Evolutionary conservation across 2,797 vertebrate species (phyloP).

Genomic region (Cirrhinus mrigala): DNA sequence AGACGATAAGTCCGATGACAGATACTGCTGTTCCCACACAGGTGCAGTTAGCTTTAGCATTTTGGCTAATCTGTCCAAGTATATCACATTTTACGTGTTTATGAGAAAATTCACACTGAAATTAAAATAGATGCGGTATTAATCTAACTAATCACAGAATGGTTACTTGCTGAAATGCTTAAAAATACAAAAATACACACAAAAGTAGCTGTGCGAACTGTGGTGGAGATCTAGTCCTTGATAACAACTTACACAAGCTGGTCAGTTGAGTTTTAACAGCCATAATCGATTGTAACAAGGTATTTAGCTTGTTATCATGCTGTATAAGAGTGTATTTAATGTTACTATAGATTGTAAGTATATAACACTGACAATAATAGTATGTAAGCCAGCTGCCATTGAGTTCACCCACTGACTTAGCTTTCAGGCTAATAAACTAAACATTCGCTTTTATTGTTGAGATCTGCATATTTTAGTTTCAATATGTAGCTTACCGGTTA

Average conservation of each 20-base stretch:
- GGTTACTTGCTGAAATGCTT: background rate
- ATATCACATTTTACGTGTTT: background rate
- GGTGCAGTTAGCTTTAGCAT: constrained; percentile 49
- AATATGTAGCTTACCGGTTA: constrained; percentile 50
- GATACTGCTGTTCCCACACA: constrained; percentile 25
- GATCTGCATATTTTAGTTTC: background rate
- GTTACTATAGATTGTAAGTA: background rate
- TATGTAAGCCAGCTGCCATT: constrained; percentile 10
- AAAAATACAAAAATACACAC: background rate
- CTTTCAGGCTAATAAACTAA: constrained; percentile 19
- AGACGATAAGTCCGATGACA: background rate
- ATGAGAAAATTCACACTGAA: background rate
- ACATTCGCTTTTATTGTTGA: background rate
- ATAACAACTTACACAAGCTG: background rate
- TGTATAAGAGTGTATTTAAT: background rate
- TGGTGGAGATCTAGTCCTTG: background rate
- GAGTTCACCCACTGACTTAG: constrained; percentile 37
- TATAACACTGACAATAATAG: background rate
- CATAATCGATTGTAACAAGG: background rate
- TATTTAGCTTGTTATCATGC: background rate
- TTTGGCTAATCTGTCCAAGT: constrained; percentile 3
- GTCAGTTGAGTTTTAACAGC: background rate
- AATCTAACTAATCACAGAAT: background rate
- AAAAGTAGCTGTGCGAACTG: background rate
- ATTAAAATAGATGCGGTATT: background rate